Base-by-base conservation (phyloP, 2,113 vertebrate genomes). In the Cromileptes altivelis region DNA sequence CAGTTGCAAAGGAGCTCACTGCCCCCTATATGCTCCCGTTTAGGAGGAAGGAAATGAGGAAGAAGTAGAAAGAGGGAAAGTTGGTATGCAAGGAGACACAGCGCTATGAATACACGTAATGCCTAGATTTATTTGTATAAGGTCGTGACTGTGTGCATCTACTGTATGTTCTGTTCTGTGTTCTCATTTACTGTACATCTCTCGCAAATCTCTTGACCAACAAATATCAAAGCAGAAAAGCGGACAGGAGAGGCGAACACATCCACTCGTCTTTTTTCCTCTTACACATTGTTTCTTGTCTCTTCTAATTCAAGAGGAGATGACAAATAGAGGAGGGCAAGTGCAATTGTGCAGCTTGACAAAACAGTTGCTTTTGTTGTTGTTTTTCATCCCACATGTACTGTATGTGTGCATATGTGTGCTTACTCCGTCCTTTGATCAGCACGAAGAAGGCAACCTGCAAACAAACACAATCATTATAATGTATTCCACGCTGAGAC, bases 341-440 rank as follows among this genome's bases (percentile, higher is more conserved):
- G 77, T 85, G 81, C 80, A 81, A 89, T 84, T 27, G 6, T 33
- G 1, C 73, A 71, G 85, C 87, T 78, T 81, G 75, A 84, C 80
- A 88, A 86, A 91, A 64, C 71, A 74, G 74, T 75, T 70, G 55
- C 78, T 76, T 86, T 70, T 86, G 75, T 75, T 89, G 33, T 45
- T 45, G 11, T 45, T 45, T 25, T 69, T 75, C 70, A 75, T 67
- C 80, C 23, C 69, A 25, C 73, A 80, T 47, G 23, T 11, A 45
- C 42, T 45, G 42, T 81, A 81, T 82, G 55, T 71, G 68, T 57
- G 40, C 76, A 83, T 81, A 77, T 72, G 50, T 72, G 65, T 40
- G 10, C 81, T 68, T 52, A n/a, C 56, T 67, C 9, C n/a, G 2
- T 67, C 45, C 64, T 93, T 91, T 93, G 86, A 94, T 91, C 83